Conservation (phyloP, 1,140 invertebrate genomes). For the Bombus haemorrhoidalis region DNA sequence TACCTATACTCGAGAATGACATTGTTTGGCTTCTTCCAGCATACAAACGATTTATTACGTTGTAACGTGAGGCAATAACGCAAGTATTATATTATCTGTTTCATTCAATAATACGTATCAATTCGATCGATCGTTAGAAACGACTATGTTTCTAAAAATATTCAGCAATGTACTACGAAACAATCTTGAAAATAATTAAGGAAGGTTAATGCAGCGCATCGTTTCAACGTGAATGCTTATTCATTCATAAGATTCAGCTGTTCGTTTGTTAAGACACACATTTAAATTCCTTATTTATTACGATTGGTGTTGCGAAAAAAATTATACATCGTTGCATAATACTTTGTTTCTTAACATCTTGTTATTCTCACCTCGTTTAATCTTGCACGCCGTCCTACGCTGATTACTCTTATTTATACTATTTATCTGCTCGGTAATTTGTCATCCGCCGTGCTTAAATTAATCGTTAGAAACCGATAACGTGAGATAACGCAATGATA, state of each 20-base stretch:
- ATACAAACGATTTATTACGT: neutral
- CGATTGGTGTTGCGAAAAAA: neutral
- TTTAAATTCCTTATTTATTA: neutral
- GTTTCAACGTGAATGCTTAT: too few species aligned
- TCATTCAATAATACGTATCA: neutral
- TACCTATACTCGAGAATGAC: neutral
- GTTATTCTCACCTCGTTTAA: neutral
- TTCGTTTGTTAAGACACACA: neutral
- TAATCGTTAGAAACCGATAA: slow-evolving; percentile 12
- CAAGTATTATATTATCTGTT: neutral
- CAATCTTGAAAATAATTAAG: neutral
- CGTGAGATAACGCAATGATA: slow-evolving; percentile 18
- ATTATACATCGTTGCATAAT: neutral
- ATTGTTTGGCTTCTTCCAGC: neutral
- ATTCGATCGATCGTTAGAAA: neutral
- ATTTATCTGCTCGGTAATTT: neutral
- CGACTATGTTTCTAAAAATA: neutral
- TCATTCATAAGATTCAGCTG: neutral
- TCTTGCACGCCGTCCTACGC: neutral
- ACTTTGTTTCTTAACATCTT: neutral
- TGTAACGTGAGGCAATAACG: neutral
- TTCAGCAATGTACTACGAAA: neutral
- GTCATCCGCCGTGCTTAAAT: neutral
- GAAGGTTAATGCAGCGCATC: neutral
- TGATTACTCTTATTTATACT: too few species aligned